Conservation (phyloP, 2,888 invertebrate species). For the Magallana nippona region DNA sequence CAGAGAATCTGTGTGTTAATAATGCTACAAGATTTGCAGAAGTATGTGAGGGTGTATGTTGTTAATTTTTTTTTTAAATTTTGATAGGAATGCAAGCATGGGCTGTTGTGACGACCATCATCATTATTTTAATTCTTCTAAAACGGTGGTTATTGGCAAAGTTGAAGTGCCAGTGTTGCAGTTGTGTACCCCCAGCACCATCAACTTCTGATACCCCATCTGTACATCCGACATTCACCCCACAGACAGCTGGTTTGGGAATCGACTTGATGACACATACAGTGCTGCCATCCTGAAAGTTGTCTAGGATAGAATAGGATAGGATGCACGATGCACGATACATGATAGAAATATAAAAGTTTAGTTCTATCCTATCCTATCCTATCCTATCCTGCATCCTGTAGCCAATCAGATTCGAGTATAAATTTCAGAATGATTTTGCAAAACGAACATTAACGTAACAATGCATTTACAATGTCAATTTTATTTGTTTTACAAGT, state of each 20-base stretch:
- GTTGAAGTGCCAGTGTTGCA: conserved; percentile 13
- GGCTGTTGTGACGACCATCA: conserved; percentile 1
- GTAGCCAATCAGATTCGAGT: too few species aligned
- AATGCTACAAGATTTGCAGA: neutral
- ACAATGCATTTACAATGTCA: too few species aligned
- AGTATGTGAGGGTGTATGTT: conserved; percentile 6
- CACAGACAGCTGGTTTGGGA: conserved; percentile 5
- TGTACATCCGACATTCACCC: conserved; percentile 4
- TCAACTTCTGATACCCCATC: conserved; percentile 7
- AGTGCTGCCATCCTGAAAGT: too few species aligned
- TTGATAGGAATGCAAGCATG: conserved; percentile 19
- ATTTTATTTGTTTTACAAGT: too few species aligned
- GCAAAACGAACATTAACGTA: too few species aligned
- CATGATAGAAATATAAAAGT: too few species aligned
- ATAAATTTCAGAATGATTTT: too few species aligned
- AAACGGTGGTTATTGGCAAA: conserved; percentile 13
- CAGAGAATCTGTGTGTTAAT: conserved; percentile 24
- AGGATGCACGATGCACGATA: too few species aligned
- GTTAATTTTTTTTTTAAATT: conserved; percentile 1
- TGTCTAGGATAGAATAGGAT: too few species aligned
- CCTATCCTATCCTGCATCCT: too few species aligned
- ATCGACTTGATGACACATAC: conserved; percentile 28
- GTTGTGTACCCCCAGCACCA: conserved; percentile 5
- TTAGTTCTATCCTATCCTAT: too few species aligned
- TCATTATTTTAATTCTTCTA: conserved; percentile 15